Conservation (phyloP, 2,113 vertebrate species). For the Andinoacara biseriatus region DNA sequence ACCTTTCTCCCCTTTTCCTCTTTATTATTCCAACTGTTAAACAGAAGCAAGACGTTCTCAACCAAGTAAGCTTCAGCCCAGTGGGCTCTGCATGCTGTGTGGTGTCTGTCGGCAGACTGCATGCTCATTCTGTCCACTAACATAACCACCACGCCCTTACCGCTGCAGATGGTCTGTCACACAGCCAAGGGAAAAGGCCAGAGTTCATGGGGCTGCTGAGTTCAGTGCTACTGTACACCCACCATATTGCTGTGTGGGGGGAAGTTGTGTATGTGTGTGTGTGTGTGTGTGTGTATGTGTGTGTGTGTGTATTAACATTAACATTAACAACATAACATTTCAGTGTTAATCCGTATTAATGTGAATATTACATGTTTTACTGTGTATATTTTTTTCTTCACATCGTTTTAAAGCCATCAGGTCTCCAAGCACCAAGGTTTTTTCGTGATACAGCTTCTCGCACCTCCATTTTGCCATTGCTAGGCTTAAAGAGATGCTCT, state of each 20-base stretch:
- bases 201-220: conserved; percentile 21
- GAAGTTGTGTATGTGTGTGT: not conserved
- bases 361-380: not conserved
- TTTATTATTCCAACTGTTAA: conserved; percentile 55
- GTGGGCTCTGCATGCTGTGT: conserved; percentile 79
- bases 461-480: not conserved
- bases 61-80: conserved; percentile 82
- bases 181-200: conserved; percentile 30
- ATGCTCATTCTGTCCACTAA: conserved; percentile 67
- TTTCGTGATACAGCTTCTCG: conserved; percentile 3
- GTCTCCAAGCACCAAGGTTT: not conserved
- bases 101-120: conserved; percentile 74
- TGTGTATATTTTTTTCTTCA: not conserved
- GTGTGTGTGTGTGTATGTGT: not conserved
- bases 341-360: not conserved
- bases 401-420: not conserved
- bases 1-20: conserved; percentile 15
- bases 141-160: conserved; percentile 41
- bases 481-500: not conserved
- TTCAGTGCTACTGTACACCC: conserved; percentile 19
- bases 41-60: conserved; percentile 87
- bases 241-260: conserved; percentile 28
- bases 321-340: not conserved
- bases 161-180: conserved; percentile 47
- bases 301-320: not conserved